Conservation (phyloP, 2,797 vertebrate species). For the Tragelaphus oryx region DNA sequence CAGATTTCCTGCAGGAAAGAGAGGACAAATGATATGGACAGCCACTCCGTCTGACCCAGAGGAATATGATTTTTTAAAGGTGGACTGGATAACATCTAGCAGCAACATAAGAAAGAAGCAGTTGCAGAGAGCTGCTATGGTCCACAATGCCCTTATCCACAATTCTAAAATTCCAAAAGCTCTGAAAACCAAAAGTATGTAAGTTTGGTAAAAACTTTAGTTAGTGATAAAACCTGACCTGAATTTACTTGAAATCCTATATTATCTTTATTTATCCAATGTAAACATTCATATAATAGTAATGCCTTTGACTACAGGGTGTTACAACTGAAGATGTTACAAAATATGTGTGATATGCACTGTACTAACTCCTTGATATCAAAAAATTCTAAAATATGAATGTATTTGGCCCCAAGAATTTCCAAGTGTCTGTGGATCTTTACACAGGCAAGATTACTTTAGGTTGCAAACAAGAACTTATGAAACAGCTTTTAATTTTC, state of each 20-base stretch:
- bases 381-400: background rate
- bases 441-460: background rate
- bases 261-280: background rate
- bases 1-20: slow-evolving; percentile 60
- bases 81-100: background rate
- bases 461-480: background rate
- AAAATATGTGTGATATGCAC: background rate
- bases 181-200: background rate
- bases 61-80: background rate
- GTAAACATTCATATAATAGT: background rate
- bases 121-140: background rate
- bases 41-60: background rate
- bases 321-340: background rate
- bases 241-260: background rate
- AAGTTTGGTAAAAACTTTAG: background rate
- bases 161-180: background rate
- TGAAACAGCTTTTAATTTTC: background rate
- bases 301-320: background rate
- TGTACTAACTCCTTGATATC: background rate
- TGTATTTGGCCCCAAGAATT: background rate
- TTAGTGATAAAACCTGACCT: background rate
- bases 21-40: background rate
- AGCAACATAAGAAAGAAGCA: background rate
- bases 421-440: background rate
- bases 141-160: background rate